A percentile compares a stretch with the other conserved stretches of the same genome.
These are phyloP conservation scores for Heterodera schachtii DNA, from an alignment of 1,140 invertebrate genomes.

Conservation along the genomic window DNA sequence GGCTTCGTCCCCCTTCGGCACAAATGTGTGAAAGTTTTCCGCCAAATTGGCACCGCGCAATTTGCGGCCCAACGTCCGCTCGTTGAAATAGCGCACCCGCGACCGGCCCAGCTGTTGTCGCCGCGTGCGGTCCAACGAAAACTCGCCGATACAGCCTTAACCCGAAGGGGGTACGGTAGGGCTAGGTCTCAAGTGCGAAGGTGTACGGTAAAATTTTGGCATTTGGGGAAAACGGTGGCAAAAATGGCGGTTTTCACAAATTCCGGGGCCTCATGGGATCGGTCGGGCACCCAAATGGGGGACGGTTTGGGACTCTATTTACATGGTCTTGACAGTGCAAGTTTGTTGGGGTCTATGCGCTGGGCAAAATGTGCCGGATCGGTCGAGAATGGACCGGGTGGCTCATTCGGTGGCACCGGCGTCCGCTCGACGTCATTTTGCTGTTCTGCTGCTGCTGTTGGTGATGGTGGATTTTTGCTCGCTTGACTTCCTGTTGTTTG, in stretches of 20 bases:
- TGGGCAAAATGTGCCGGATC: background rate
- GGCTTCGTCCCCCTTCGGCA: background rate
- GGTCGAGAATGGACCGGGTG: background rate
- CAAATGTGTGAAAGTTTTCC: slow-evolving; percentile 4
- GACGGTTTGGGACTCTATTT: background rate
- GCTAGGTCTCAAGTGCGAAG: no score
- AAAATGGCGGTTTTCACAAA: no score
- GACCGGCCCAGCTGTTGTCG: slow-evolving; percentile 7
- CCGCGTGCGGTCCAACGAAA: slow-evolving; percentile 11
- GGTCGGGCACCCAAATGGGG: no score
- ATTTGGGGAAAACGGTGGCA: no score
- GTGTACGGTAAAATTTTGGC: no score
- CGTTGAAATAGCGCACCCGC: slow-evolving; percentile 27
- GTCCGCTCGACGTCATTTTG: background rate
- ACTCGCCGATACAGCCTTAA: slow-evolving; percentile 14
- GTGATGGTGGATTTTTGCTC: no score
- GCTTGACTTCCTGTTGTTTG: no score
- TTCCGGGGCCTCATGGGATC: no score
- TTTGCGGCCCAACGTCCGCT: background rate
- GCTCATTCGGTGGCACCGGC: background rate
- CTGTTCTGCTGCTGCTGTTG: background rate
- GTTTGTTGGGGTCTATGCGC: background rate
- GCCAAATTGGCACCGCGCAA: background rate
- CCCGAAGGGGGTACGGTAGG: no score
- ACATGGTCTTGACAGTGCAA: background rate